Percentiles rank a stretch among this genome's conserved stretches.
These are phyloP conservation scores for Tragelaphus imberbis DNA, from an alignment of 2,113 vertebrate species.

Conservation along the genomic window DNA sequence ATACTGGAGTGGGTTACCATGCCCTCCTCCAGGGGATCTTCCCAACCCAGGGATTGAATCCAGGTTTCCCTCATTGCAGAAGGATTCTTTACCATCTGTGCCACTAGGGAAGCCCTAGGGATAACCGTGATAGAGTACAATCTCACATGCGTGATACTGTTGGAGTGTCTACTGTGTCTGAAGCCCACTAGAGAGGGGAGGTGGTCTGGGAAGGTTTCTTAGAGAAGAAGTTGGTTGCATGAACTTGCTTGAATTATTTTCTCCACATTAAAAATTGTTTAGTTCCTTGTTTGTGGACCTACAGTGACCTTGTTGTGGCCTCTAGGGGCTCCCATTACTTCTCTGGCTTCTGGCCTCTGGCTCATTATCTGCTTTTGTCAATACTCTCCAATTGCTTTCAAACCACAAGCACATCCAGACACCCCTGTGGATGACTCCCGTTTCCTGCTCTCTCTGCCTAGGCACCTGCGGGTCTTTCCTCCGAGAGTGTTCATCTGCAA, in stretches of 20 bases:
- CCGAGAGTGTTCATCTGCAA: not conserved
- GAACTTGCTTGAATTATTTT: not conserved
- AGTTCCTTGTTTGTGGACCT: not conserved
- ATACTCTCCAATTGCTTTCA: not conserved
- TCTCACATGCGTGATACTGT: accelerated
- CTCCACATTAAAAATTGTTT: not conserved
- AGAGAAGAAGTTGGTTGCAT: not conserved
- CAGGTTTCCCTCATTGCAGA: not conserved
- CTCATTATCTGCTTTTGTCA: not conserved
- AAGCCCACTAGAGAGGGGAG: not conserved
- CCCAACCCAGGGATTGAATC: not conserved
- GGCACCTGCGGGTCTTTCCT: not conserved
- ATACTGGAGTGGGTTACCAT: not conserved
- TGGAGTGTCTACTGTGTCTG: accelerated
- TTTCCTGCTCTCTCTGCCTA: not conserved
- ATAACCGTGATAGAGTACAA: accelerated
- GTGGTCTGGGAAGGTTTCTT: not conserved
- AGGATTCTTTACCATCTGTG: not conserved
- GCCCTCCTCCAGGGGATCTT: not conserved
- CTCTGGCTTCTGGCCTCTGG: not conserved
- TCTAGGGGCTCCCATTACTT: not conserved
- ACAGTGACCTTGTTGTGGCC: not conserved
- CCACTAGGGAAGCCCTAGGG: not conserved
- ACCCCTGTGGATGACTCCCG: not conserved
- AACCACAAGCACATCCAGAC: not conserved